Conservation (phyloP, 2,113 vertebrate species). For the Cyrtonyx montezumae region DNA sequence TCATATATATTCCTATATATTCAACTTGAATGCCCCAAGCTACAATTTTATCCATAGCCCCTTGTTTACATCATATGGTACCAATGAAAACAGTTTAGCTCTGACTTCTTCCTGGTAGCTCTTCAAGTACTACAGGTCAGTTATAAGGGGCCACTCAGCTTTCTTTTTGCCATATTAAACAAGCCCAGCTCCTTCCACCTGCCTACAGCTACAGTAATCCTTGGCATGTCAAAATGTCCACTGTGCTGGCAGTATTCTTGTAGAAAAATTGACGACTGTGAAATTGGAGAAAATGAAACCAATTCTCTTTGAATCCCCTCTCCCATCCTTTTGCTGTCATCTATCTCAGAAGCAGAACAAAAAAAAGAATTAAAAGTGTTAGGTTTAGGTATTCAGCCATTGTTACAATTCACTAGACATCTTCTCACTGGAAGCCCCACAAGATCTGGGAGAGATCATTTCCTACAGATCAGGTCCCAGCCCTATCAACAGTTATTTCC, state of each 20-base stretch:
- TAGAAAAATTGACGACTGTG: neutral
- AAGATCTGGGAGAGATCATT: neutral
- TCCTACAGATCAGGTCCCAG: neutral
- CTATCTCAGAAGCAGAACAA: neutral
- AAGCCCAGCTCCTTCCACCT: neutral
- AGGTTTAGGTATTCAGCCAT: neutral
- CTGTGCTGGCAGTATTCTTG: neutral
- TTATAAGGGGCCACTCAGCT: neutral
- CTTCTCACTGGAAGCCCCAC: neutral
- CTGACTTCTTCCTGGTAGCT: neutral
- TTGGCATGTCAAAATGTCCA: neutral
- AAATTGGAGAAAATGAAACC: neutral
- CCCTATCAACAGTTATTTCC: neutral
- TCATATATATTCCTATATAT: too few relatives aligned
- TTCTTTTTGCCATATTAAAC: neutral
- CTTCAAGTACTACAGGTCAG: neutral
- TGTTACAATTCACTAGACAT: neutral
- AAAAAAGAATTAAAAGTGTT: neutral
- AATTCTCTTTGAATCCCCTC: neutral
- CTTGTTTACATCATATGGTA: neutral
- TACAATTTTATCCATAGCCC: accelerated
- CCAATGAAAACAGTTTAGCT: neutral
- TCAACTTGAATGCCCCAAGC: neutral
- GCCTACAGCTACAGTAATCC: neutral
- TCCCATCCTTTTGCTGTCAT: neutral